Base-by-base conservation (phyloP, 1,140 invertebrate species). In the Drosophila sechellia region DNA sequence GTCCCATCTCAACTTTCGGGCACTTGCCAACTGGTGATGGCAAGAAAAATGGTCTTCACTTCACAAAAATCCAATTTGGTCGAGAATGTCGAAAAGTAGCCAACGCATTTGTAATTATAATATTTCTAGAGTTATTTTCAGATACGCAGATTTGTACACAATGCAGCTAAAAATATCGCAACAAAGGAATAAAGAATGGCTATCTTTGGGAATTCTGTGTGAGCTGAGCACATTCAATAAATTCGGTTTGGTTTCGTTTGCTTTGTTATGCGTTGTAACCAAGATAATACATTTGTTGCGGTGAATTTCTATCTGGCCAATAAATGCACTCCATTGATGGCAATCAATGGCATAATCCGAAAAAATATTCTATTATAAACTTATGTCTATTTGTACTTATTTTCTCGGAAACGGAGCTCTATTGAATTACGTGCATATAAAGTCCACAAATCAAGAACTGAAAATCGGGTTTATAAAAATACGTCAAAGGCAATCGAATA, bases 1-100 rank as follows among this genome's bases (percentile, higher is more conserved):
- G n/a, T 53, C 65, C 53, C 31, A 42, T 39, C 25, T 31, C 10
- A 66, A 27, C 46, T 35, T 46, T 31, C 37, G 22, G 43, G 65
- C 22, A 31, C 22, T 64, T 35, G 15, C 11, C 17, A n/a, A 15
- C 20, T 50, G 25, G 27, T 8, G 11, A 13, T 22, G 22, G 15
- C 13, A 49, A 65, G 37, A 60, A 37, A 64, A 64, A 59, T 64
- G 40, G 10, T 61, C 17, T 40, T 22, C 34, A 40, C 37, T 61
- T 22, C n/a, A 27, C 13, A 5, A 27, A 12, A 11, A 12, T 48
- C 3, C 43, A 1, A 46, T 46, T 50, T 20, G 1, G 1, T 8
- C 6, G 6, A 2, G 17, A 34, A 34, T 13, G 31, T 50, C 22
- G 8, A 27, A 48, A 48, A 34, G 25, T n/a, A 5, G 13, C 2